Base-by-base conservation (phyloP, 2,113 vertebrate genomes). In the Sciurus niger region DNA sequence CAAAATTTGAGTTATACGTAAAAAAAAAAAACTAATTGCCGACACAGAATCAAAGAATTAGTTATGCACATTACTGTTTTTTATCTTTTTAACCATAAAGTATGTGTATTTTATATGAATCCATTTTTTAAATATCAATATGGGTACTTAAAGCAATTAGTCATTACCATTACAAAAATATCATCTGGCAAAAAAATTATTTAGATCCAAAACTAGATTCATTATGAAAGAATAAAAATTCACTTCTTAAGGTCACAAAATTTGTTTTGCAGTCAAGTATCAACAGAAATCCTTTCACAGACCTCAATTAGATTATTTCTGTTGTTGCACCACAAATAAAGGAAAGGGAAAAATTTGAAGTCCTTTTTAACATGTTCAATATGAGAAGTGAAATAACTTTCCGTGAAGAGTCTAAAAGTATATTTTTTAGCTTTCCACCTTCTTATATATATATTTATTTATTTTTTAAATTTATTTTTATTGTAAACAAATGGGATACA, bases 41-140 rank as follows among this genome's bases (percentile, higher is more conserved):
- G 32, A 88, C 8, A 24, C 60, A 4, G 86, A 63, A 63, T 74
- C 94, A 93, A 79, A 76, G 48, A 70, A 48, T 65, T 74, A 48
- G 4, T 80, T 73, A 77, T 22, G 1, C 10, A 80, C 37, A 84
- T 37, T 84, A 55, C 0, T 70, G 34, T 11, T 95, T 25, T 70
- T 94, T 94, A 1, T n/a, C 48, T 84, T 85, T 84, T 84, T 82
- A 67, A 53, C 65, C 73, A 77, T 80, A 89, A 88, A 89, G 60
- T 82, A 37, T 1, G 76, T 43, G 4, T 70, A 60, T 51, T 89
- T 85, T 77, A 88, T 84, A 95, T 72, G 1, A 12, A 89, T 68
- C 22, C 74, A 76, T 88, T 96, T 94, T 89, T 86, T n/a, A 93
- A 92, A 68, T 58, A 48, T 8, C 37, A 90, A 48, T 74, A 63